phyloP scores from a whole-genome alignment of 2,113 vertebrate species.

The Lanius collurio region DNA sequence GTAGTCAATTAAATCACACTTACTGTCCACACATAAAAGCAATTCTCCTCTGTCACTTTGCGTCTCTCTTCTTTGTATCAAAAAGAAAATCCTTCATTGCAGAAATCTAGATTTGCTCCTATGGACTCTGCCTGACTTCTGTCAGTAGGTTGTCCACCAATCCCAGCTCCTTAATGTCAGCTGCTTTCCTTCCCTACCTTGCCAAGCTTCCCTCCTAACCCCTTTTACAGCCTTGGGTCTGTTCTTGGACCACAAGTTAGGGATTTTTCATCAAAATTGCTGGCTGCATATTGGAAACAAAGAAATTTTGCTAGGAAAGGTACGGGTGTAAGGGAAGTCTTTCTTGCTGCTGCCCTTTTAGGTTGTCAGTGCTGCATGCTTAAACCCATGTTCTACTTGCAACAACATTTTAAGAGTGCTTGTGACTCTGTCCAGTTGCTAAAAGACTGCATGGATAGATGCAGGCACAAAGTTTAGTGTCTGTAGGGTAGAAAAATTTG shows the following conservation, averaged over 20 bases:
- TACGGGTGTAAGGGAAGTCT: fast-evolving
- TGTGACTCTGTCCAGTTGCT: neutral
- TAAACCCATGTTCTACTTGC: neutral
- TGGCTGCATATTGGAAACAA: neutral
- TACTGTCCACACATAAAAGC: neutral
- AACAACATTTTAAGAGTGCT: neutral
- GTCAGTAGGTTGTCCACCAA: neutral
- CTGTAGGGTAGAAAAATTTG: neutral
- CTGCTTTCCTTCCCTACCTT: neutral
- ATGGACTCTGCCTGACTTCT: neutral
- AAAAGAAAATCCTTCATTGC: neutral
- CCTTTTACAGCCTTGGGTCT: neutral
- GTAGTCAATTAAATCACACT: neutral
- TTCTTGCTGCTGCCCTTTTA: neutral
- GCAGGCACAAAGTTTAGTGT: neutral
- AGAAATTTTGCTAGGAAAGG: neutral
- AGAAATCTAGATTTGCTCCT: neutral
- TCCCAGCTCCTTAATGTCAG: neutral
- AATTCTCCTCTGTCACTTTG: neutral
- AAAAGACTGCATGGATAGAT: neutral
- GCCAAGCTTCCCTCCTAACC: neutral
- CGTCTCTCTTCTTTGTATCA: neutral
- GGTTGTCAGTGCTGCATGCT: neutral
- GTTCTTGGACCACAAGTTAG: neutral
- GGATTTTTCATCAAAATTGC: neutral